A percentile compares a stretch with the other conserved stretches of the same genome.
Evolutionary conservation across 2,888 invertebrate genomes (phyloP).

Genomic region (Leucania comma): DNA sequence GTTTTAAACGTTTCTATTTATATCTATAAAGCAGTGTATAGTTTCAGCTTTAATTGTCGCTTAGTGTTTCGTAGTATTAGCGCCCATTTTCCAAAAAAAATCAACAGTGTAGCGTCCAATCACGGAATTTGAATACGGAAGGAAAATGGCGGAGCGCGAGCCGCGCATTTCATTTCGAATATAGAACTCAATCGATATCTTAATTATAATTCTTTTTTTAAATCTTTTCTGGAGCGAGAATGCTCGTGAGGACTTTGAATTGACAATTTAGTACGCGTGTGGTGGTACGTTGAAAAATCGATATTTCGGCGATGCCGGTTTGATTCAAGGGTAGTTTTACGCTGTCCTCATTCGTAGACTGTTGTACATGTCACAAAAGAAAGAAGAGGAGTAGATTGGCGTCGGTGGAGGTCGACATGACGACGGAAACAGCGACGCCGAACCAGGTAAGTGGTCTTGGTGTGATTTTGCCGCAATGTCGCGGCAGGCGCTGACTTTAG

Average conservation of each 20-base stretch:
- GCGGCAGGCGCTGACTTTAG: constrained; percentile 68
- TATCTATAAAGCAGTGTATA: constrained; percentile 57
- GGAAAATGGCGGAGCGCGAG: constrained; percentile 83
- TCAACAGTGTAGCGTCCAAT: constrained; percentile 67
- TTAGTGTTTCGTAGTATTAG: constrained; percentile 75
- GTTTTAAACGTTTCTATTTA: constrained; percentile 69
- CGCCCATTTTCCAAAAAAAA: constrained; percentile 57
- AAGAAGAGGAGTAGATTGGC: constrained; percentile 84
- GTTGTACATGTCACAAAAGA: constrained; percentile 87
- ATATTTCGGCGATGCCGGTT: constrained; percentile 76
- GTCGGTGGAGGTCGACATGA: constrained; percentile 84
- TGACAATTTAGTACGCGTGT: constrained; percentile 63
- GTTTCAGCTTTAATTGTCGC: constrained; percentile 72
- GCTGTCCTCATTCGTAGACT: constrained; percentile 80
- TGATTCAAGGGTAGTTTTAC: constrained; percentile 69
- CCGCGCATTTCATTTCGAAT: constrained; percentile 73
- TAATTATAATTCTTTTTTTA: constrained; percentile 54
- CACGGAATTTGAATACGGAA: constrained; percentile 72
- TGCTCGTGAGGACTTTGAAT: constrained; percentile 78
- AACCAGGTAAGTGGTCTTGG: constrained; percentile 81
- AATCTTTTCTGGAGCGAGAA: constrained; percentile 63
- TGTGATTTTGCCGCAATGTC: constrained; percentile 74
- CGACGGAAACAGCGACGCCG: constrained; percentile 89
- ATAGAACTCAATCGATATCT: constrained; percentile 68
- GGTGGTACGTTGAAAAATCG: constrained; percentile 81